Base-by-base conservation (phyloP, 2,797 vertebrate genomes). In the Lagodon rhomboides region DNA sequence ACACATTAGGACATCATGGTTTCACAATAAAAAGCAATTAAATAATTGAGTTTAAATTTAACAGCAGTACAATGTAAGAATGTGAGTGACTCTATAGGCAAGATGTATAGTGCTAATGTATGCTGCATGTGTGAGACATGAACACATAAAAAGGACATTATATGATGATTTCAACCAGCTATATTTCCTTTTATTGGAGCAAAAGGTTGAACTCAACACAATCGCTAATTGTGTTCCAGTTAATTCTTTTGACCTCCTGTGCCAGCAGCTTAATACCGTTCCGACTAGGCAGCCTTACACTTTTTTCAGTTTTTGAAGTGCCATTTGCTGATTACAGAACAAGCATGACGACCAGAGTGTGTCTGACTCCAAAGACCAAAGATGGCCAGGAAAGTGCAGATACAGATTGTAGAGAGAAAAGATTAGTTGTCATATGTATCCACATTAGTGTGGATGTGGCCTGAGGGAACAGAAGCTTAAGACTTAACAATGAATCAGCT, bases 261-360 rank as follows among this genome's bases (percentile, higher is more conserved):
- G 61, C 38, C 65, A 67, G 30, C 38, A 49, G 73, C 46, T 73
- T 59, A 15, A 2, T 23, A 27, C 11, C 53, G 2, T 54, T 65
- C 51, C 51, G 47, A 47, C 62, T 30, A 49, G 60, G 61, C 55
- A 76, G 60, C 30, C 3, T 60, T 22, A 9, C 46, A 17, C 1
- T 6, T 18, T 55, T 34, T 5, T 6, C 18, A 1, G 38, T 38
- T 38, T 55, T 10, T 20, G n/a, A 27, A 41, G 15, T n/a, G 23
- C 38, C 12, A 22, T 22, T 34, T 18, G 22, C 17, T 54, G n/a
- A 44, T 69, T 25, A 22, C 54, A 54, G 25, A 30, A 20, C 4
- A 17, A 49, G n/a, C 58, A 50, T 7, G 10, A 55, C 22, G 15
- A 56, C n/a, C n/a, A 20, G 22, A 27, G 50, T 18, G 18, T 11